A percentile compares a stretch with the other conserved stretches of the same genome.
Evolutionary conservation across 2,888 invertebrate genomes (phyloP).

Genomic region (Pachycephus smyrnensis): DNA sequence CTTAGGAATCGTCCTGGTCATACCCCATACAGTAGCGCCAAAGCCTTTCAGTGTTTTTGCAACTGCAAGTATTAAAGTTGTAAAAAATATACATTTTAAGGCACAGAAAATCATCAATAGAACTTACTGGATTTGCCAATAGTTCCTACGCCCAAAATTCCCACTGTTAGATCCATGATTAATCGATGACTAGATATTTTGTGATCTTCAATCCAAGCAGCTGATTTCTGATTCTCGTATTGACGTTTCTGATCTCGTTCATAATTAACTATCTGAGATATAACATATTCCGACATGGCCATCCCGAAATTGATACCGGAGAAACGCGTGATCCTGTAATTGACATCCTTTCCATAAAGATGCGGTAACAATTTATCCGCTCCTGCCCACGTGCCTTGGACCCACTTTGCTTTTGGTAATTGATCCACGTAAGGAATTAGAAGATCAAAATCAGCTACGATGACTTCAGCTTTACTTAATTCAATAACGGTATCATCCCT

Average conservation of each 20-base stretch:
- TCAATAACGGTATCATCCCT: not conserved
- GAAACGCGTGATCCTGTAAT: constrained; percentile 63
- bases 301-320: constrained; percentile 66
- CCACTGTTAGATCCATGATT: constrained; percentile 68
- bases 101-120: not conserved
- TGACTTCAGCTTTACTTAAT: constrained; percentile 60
- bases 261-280: constrained; percentile 67
- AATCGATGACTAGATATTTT: constrained; percentile 60
- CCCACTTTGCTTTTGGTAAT: constrained; percentile 65
- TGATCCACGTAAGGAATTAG: constrained; percentile 60
- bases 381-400: constrained; percentile 69
- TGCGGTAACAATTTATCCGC: constrained; percentile 57
- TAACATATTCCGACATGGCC: constrained; percentile 69
- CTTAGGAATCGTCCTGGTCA: constrained; percentile 45
- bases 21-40: constrained; percentile 67
- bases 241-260: constrained; percentile 66
- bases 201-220: constrained; percentile 58
- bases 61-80: constrained; percentile 56
- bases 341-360: constrained; percentile 44
- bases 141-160: constrained; percentile 70
- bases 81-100: constrained; percentile 1
- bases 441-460: constrained; percentile 65
- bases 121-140: constrained; percentile 69
- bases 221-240: constrained; percentile 58
- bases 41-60: constrained; percentile 66